Conservation (phyloP, 2,888 invertebrate genomes). For the Mythimna vitellina region DNA sequence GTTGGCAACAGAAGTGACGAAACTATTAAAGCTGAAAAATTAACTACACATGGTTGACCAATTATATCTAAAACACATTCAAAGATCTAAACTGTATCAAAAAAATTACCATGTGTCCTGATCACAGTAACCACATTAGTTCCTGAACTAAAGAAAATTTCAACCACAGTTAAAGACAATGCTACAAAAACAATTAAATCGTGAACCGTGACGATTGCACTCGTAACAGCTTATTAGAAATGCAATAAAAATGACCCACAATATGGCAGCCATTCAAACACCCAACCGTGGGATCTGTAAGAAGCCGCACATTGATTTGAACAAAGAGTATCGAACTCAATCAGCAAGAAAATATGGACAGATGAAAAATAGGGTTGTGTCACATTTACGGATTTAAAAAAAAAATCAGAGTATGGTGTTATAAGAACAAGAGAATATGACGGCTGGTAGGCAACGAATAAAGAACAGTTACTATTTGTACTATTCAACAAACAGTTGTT, state of each 20-base stretch:
- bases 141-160: conserved; percentile 1
- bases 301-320: conserved; percentile 40
- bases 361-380: neutral
- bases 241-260: conserved; percentile 76
- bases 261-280: conserved; percentile 59
- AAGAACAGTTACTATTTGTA: no score
- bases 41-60: neutral
- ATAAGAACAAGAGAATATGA: no score
- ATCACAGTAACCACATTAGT: neutral
- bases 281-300: conserved; percentile 63
- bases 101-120: neutral
- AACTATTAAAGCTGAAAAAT: neutral
- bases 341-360: conserved; percentile 5
- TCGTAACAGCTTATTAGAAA: conserved; percentile 72
- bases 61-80: neutral
- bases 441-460: no score
- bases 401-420: neutral
- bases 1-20: neutral
- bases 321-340: neutral
- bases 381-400: neutral
- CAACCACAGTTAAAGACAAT: conserved; percentile 40
- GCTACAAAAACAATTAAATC: conserved; percentile 69
- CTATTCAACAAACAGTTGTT: no score
- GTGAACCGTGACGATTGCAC: conserved; percentile 70
- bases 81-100: neutral